Evolutionary conservation across 2,797 vertebrate genomes (phyloP).

Genomic region (Leucoraja ocellata): DNA sequence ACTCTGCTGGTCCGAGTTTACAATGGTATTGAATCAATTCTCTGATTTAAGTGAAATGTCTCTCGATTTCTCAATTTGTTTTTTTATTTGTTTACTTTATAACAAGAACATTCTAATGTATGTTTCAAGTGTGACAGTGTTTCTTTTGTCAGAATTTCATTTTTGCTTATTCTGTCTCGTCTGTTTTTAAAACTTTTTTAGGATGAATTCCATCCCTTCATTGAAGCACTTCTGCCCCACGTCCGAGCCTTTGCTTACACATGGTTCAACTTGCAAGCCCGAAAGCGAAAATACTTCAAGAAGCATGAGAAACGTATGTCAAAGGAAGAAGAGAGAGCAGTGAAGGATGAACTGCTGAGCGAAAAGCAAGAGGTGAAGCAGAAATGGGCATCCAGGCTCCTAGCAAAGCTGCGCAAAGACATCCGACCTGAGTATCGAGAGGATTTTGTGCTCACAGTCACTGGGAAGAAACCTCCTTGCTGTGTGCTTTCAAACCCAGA

Average conservation of each 20-base stretch:
- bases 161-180: slow-evolving; percentile 14
- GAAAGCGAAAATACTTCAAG: slow-evolving; percentile 99
- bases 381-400: slow-evolving; percentile 96
- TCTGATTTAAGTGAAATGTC: slow-evolving; percentile 21
- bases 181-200: slow-evolving; percentile 44
- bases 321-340: slow-evolving; percentile 96
- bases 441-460: slow-evolving; percentile 97
- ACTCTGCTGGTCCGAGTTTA: slow-evolving; percentile 22
- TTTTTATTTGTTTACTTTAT: not conserved
- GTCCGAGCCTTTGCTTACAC: slow-evolving; percentile 97
- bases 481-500: slow-evolving; percentile 98
- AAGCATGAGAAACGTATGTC: slow-evolving; percentile 99
- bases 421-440: slow-evolving; percentile 97
- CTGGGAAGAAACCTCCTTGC: slow-evolving; percentile 92
- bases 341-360: slow-evolving; percentile 92
- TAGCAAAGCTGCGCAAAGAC: slow-evolving; percentile 96
- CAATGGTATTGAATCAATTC: slow-evolving; percentile 35
- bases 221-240: slow-evolving; percentile 95
- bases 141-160: slow-evolving; percentile 34
- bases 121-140: not conserved
- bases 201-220: slow-evolving; percentile 99
- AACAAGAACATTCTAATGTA: not conserved
- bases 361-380: slow-evolving; percentile 98
- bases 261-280: slow-evolving; percentile 98
- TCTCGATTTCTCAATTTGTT: not conserved